These are phyloP conservation scores for Ciconia maguari DNA, from an alignment of 2,113 vertebrate genomes.

Conservation along the genomic window DNA sequence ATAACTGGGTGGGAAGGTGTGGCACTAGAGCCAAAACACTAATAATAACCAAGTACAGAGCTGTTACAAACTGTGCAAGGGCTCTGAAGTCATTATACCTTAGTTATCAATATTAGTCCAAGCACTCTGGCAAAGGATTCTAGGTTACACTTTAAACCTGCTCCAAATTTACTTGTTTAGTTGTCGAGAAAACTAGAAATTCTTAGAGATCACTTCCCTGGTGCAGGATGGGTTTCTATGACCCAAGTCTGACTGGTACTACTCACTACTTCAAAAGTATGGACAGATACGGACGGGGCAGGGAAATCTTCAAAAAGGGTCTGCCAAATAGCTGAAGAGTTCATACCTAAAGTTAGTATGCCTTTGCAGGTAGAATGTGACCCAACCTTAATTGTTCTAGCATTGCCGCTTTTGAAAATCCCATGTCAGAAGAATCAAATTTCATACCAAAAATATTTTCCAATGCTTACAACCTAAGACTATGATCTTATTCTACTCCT, in stretches of 20 bases:
- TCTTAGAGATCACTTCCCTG: background rate
- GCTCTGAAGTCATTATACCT: background rate
- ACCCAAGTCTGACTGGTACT: background rate
- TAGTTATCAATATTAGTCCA: background rate
- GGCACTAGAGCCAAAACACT: background rate
- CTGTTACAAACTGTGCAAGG: background rate
- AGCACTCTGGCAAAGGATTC: background rate
- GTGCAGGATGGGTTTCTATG: background rate
- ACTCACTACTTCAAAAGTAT: background rate
- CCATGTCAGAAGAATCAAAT: background rate
- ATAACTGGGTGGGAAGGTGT: background rate
- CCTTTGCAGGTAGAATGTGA: background rate
- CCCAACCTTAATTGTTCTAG: background rate
- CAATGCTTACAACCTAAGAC: background rate
- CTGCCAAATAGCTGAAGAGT: background rate
- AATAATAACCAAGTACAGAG: background rate
- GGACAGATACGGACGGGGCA: rapidly evolving
- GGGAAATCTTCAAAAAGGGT: background rate
- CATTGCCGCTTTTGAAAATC: background rate
- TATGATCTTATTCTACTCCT: background rate
- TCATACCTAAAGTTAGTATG: rapidly evolving
- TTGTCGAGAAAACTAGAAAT: background rate
- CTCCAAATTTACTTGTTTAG: background rate
- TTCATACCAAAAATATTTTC: background rate
- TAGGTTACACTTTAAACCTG: background rate